phyloP scores from a whole-genome alignment of 2,888 invertebrate species.

The Drosophila villosipedis region DNA sequence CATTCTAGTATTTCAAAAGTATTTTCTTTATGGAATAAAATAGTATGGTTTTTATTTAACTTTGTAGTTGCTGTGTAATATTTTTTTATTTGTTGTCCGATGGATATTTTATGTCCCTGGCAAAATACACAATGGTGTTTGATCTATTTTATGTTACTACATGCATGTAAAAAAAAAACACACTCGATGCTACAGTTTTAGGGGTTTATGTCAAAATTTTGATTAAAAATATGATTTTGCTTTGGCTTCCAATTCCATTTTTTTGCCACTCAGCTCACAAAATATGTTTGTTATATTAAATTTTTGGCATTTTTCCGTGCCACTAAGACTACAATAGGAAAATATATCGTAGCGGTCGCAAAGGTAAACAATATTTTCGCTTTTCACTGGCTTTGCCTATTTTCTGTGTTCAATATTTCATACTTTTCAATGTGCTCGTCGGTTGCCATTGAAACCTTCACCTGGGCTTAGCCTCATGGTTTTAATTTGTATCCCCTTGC shows the following conservation, averaged over 20 bases:
- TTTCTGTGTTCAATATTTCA: constrained; percentile 61
- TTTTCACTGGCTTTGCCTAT: constrained; percentile 33
- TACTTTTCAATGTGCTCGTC: constrained; percentile 40
- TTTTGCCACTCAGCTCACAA: constrained; percentile 15
- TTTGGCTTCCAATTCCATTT: constrained; percentile 55
- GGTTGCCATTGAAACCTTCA: constrained; percentile 55
- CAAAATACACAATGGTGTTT: constrained; percentile 15
- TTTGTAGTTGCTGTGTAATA: neutral
- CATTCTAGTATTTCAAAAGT: neutral
- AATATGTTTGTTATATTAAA: constrained; percentile 63
- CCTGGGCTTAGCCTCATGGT: constrained; percentile 47
- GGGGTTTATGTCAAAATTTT: constrained; percentile 51
- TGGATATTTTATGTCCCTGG: constrained; percentile 6
- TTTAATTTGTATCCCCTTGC: constrained; percentile 11
- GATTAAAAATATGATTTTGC: constrained; percentile 64
- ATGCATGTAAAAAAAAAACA: neutral
- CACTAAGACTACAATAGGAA: constrained; percentile 32
- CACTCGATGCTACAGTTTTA: constrained; percentile 36
- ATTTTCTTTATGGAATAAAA: neutral
- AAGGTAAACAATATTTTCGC: constrained; percentile 54
- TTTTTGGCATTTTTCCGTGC: constrained; percentile 48
- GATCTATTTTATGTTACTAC: neutral
- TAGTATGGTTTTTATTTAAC: neutral
- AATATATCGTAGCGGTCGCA: constrained; percentile 20
- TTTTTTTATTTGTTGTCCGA: neutral